A percentile compares a stretch with the other conserved stretches of the same genome.
These are phyloP conservation scores for Notolepis coatsorum DNA, from an alignment of 2,797 vertebrate genomes.

Conservation along the genomic window DNA sequence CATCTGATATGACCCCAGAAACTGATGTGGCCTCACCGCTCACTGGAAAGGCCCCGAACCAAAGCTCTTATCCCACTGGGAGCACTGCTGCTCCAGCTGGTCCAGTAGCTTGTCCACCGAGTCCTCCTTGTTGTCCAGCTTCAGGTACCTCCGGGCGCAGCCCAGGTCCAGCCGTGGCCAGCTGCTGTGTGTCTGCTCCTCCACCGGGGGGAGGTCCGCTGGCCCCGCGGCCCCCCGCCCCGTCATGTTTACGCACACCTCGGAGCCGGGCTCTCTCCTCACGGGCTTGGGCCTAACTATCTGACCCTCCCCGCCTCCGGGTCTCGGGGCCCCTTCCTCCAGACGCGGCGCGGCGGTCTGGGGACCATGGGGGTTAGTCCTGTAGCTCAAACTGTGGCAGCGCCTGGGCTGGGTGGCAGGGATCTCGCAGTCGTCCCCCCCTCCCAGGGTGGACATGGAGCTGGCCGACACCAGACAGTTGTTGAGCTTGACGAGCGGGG, in stretches of 20 bases:
- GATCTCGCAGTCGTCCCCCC: slow-evolving; percentile 51
- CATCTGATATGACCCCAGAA: not conserved
- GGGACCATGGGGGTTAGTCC: slow-evolving; percentile 66
- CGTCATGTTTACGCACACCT: slow-evolving; percentile 72
- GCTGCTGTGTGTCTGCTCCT: slow-evolving; percentile 85
- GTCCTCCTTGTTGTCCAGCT: slow-evolving; percentile 86
- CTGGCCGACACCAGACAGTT: slow-evolving; percentile 74
- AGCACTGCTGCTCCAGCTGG: slow-evolving; percentile 73
- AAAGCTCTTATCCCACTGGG: slow-evolving; percentile 69
- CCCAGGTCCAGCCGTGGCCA: slow-evolving; percentile 91
- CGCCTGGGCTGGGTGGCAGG: slow-evolving; percentile 54
- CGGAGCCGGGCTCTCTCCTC: slow-evolving; percentile 51
- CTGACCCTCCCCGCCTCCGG: not conserved
- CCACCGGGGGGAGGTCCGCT: slow-evolving; percentile 56
- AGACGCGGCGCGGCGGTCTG: not conserved
- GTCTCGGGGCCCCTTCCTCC: slow-evolving; percentile 13
- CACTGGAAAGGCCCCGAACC: slow-evolving; percentile 78
- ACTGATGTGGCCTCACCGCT: slow-evolving; percentile 25
- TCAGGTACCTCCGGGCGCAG: slow-evolving; percentile 82
- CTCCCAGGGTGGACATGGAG: slow-evolving; percentile 69
- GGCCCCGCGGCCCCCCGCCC: slow-evolving; percentile 73
- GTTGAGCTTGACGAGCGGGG: slow-evolving; percentile 76
- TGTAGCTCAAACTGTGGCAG: slow-evolving; percentile 64
- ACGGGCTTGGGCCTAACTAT: not conserved
- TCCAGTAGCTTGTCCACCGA: slow-evolving; percentile 84